phyloP scores from a whole-genome alignment of 35 echinoderm and acorn worm genomes.

The Apostichopus californicus region DNA sequence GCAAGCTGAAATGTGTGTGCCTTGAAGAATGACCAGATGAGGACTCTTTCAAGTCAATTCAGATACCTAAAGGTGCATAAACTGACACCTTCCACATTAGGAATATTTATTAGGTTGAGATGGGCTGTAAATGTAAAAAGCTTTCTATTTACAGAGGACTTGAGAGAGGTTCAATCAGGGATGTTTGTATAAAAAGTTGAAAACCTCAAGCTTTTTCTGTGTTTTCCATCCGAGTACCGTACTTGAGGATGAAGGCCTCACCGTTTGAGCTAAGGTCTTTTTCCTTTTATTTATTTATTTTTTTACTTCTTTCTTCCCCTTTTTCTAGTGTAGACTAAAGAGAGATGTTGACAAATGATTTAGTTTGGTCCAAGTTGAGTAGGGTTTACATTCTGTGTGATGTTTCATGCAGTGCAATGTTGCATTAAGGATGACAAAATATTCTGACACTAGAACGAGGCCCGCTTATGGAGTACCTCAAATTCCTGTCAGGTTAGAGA shows the following conservation, averaged over 20 bases:
- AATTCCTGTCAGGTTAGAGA: no score
- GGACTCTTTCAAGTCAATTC: neutral
- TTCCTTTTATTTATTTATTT: neutral
- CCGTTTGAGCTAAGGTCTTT: neutral
- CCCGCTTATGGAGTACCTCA: no score
- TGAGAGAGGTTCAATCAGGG: neutral
- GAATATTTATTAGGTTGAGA: neutral
- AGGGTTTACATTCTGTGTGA: neutral
- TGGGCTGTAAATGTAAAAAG: conserved; percentile 4
- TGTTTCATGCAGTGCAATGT: neutral
- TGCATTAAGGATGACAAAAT: neutral
- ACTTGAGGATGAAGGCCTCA: neutral
- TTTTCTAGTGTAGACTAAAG: neutral
- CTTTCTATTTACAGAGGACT: conserved; percentile 13
- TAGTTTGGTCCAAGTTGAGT: neutral
- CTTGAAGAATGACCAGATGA: neutral
- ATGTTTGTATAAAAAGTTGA: conserved; percentile 16
- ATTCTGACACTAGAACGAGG: no score
- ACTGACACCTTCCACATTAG: neutral
- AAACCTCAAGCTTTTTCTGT: neutral
- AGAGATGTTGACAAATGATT: neutral
- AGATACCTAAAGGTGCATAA: neutral
- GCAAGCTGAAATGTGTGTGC: neutral
- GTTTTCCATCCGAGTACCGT: neutral
- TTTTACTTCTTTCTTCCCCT: neutral